phyloP scores from a whole-genome alignment of 2,113 vertebrate species.

The Leptobrachium leishanense region DNA sequence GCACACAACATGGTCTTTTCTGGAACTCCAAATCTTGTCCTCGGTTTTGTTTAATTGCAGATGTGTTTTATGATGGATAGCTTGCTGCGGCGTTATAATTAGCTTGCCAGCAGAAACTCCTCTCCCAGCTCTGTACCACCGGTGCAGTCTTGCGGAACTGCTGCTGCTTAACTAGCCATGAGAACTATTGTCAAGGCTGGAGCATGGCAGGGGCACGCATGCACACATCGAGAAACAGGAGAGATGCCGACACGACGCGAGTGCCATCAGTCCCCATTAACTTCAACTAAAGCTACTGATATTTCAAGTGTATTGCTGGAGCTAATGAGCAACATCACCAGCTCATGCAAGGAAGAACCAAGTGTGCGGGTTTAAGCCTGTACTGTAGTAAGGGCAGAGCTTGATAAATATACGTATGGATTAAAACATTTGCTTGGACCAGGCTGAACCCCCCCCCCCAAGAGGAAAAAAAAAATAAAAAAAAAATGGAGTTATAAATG shows the following conservation, averaged over 20 bases:
- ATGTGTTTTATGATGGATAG: not conserved
- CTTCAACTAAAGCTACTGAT: conserved; percentile 1
- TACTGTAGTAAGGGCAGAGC: not conserved
- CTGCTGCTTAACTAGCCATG: conserved; percentile 14
- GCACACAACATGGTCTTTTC: too few relatives aligned
- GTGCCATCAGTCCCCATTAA: not conserved
- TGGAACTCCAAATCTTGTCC: too few relatives aligned
- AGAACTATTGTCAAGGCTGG: not conserved
- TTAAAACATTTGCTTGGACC: conserved; percentile 24
- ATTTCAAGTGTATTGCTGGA: conserved; percentile 6
- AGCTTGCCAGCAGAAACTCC: not conserved
- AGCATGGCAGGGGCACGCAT: not conserved
- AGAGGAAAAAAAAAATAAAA: too few relatives aligned
- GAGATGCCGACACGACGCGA: not conserved
- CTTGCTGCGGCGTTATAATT: not conserved
- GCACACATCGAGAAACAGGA: not conserved
- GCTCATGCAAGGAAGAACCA: not conserved
- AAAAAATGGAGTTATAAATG: too few relatives aligned
- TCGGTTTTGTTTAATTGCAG: not conserved
- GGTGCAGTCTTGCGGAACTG: conserved; percentile 13
- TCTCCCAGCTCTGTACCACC: not conserved
- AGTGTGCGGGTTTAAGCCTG: not conserved
- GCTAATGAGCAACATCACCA: conserved; percentile 6
- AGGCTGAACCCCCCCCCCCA: not conserved
- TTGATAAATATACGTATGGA: conserved; percentile 10